A percentile compares a stretch with the other conserved stretches of the same genome.
Evolutionary conservation across 2,888 invertebrate species (phyloP).

Genomic region (Eupithecia subfuscata): DNA sequence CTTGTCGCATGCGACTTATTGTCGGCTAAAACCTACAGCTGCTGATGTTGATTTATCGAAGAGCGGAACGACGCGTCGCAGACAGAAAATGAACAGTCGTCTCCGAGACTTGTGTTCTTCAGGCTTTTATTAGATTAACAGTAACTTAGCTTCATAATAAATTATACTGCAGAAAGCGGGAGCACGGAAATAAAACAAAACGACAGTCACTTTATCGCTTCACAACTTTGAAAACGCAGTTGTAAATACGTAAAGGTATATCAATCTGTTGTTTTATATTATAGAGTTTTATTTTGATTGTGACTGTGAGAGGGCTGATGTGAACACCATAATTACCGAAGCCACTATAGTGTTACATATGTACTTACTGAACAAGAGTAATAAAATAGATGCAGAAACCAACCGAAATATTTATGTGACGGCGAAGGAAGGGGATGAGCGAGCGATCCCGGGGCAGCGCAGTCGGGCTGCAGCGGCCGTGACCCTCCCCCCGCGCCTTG

Average conservation of each 20-base stretch:
- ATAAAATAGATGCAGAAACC: too few relatives aligned
- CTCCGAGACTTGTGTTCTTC: conserved; percentile 7
- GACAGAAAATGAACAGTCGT: conserved; percentile 45
- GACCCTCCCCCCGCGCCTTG: conserved; percentile 23
- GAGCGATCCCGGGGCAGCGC: background rate
- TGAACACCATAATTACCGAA: too few relatives aligned
- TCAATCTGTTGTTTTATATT: background rate
- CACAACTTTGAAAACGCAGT: background rate
- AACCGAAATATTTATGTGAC: too few relatives aligned
- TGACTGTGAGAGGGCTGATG: too few relatives aligned
- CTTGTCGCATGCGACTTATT: conserved; percentile 13
- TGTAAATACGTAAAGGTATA: background rate
- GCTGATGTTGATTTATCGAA: conserved; percentile 50
- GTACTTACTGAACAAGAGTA: too few relatives aligned
- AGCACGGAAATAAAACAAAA: background rate
- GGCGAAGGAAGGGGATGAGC: background rate
- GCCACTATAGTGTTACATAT: too few relatives aligned
- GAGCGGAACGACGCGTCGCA: conserved; percentile 37
- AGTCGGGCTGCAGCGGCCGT: conserved; percentile 22
- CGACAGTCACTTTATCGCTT: too few relatives aligned
- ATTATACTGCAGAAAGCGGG: conserved; percentile 31
- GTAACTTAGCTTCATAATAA: conserved; percentile 41
- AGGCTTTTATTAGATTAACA: conserved; percentile 32
- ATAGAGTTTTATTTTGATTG: background rate
- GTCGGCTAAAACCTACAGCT: conserved; percentile 23